A percentile compares a stretch with the other conserved stretches of the same genome.
These are phyloP conservation scores for Tanytarsus gracilentus DNA, from an alignment of 2,888 invertebrate species.

Conservation along the genomic window DNA sequence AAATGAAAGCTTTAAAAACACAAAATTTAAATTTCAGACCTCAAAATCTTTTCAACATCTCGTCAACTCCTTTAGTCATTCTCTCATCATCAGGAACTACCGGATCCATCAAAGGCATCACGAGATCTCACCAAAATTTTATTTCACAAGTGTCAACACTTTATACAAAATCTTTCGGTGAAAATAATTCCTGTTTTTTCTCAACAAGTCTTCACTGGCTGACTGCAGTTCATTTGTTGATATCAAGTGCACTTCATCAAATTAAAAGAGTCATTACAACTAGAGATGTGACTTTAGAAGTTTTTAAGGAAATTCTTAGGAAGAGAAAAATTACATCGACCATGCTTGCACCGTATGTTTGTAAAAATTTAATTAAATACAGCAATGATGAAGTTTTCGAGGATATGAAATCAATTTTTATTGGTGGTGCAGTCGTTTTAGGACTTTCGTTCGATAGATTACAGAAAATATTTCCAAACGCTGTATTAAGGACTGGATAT, in stretches of 20 bases:
- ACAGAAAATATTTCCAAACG: not conserved
- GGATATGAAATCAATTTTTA: not conserved
- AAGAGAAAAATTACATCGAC: not conserved
- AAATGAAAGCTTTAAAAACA: no score
- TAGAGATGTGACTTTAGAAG: not conserved
- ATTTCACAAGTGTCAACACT: not conserved
- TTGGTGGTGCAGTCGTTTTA: not conserved
- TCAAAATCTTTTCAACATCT: no score
- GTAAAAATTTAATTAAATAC: not conserved
- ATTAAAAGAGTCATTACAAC: not conserved
- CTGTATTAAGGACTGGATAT: not conserved
- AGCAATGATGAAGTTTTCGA: not conserved
- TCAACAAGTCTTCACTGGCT: slow-evolving; percentile 2
- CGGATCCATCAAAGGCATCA: slow-evolving; percentile 20
- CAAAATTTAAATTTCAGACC: no score
- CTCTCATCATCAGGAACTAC: slow-evolving; percentile 25
- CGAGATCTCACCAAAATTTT: not conserved
- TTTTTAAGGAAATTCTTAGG: not conserved
- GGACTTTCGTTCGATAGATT: not conserved
- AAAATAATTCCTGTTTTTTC: not conserved
- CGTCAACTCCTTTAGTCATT: no score
- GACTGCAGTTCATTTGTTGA: not conserved
- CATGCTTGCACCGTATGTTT: not conserved
- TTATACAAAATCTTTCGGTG: no score
- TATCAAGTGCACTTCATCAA: not conserved